A percentile compares a stretch with the other conserved stretches of the same genome.
phyloP scores from a whole-genome alignment of 2,113 vertebrate species.

The Cyprinus carpio region DNA sequence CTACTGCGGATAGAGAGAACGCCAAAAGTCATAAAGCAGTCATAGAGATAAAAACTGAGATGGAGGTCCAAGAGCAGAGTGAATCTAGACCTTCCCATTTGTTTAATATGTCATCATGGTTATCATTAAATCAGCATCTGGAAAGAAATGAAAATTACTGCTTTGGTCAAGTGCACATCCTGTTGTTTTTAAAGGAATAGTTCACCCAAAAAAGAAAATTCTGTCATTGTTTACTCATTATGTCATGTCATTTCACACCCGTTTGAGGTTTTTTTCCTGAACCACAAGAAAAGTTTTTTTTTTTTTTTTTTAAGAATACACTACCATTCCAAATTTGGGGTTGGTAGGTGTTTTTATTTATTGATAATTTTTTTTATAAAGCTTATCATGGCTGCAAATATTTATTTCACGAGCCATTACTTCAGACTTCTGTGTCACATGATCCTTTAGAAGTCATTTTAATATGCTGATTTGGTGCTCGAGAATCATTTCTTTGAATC shows the following conservation, averaged over 20 bases:
- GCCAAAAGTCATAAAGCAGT: constrained; percentile 14
- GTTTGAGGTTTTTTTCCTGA: neutral
- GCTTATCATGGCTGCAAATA: neutral
- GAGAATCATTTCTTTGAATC: neutral
- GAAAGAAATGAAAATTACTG: neutral
- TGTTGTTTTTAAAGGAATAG: neutral
- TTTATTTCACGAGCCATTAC: neutral
- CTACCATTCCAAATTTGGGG: neutral
- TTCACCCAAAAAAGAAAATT: neutral
- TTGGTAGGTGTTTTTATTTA: neutral
- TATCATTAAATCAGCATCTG: neutral
- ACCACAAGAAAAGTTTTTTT: neutral
- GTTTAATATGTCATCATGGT: neutral
- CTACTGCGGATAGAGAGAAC: neutral
- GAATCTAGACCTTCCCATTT: neutral
- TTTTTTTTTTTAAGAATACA: neutral
- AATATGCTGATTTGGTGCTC: neutral
- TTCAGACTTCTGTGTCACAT: neutral
- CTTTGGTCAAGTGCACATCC: constrained; percentile 10
- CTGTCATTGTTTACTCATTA: neutral
- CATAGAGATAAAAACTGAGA: constrained; percentile 5
- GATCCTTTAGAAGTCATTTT: neutral
- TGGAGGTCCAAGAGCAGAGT: constrained; percentile 1
- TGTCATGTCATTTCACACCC: neutral
- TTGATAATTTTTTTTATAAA: too few species aligned